Conservation (phyloP, 1,140 invertebrate species). For the Lucilia sericata region DNA sequence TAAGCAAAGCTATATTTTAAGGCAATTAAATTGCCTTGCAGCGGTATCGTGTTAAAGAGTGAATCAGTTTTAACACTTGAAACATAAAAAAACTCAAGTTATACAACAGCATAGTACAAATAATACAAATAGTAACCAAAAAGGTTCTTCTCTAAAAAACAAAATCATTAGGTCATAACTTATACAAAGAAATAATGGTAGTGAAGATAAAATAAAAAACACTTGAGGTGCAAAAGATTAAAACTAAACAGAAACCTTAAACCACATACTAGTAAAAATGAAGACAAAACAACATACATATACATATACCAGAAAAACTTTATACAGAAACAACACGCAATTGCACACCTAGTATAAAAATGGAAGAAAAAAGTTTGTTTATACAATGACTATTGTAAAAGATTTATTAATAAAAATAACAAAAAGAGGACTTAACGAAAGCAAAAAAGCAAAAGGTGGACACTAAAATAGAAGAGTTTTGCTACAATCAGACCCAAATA, state of each 20-base stretch:
- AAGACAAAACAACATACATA: neutral
- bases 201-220: constrained; percentile 38
- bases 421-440: neutral
- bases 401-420: constrained; percentile 39
- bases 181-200: constrained; percentile 33
- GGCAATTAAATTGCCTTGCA: too few species aligned
- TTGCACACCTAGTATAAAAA: neutral
- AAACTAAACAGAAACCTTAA: constrained; percentile 23
- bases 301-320: neutral
- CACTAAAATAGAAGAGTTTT: neutral
- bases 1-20: too few species aligned
- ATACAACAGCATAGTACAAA: too few species aligned
- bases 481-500: neutral
- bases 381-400: constrained; percentile 42
- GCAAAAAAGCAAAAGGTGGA: constrained; percentile 3
- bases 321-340: constrained; percentile 7
- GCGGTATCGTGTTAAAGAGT: too few species aligned
- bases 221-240: constrained; percentile 42
- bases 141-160: neutral
- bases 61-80: too few species aligned
- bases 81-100: too few species aligned
- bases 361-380: neutral
- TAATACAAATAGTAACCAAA: too few species aligned
- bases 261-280: constrained; percentile 4
- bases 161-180: constrained; percentile 37